These are phyloP conservation scores for Zoanthus sociatus DNA, from an alignment of 92 coral and sea anemone species.

Conservation along the genomic window DNA sequence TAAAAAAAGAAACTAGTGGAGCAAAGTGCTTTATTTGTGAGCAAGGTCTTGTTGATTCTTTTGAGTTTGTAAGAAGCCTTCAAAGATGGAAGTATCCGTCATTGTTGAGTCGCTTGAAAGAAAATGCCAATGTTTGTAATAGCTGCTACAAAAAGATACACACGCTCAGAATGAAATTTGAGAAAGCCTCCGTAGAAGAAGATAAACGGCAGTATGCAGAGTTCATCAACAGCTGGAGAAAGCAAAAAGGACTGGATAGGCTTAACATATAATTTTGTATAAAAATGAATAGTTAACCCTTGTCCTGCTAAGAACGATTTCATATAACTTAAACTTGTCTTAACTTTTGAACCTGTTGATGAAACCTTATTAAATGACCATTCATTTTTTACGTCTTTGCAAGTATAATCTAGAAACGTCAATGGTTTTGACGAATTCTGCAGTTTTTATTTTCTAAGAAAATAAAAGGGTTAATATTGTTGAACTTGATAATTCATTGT, in stretches of 20 bases:
- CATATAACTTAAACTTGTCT: no score
- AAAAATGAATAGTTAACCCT: no score
- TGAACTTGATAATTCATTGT: no score
- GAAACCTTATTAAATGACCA: no score
- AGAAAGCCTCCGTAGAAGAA: slow-evolving; percentile 67
- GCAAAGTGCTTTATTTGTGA: slow-evolving; percentile 78
- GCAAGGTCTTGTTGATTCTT: slow-evolving; percentile 40
- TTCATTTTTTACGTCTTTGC: no score
- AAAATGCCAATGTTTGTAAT: slow-evolving; percentile 57
- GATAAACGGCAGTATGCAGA: slow-evolving; percentile 73
- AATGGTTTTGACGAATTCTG: no score
- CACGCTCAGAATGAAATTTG: slow-evolving; percentile 75
- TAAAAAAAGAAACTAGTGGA: slow-evolving; percentile 17
- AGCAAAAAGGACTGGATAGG: slow-evolving; percentile 78
- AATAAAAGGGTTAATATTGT: no score
- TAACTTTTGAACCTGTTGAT: no score
- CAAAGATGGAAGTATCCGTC: slow-evolving; percentile 71
- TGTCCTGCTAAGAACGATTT: no score
- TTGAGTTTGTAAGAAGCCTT: slow-evolving; percentile 61
- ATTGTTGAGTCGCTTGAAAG: slow-evolving; percentile 69
- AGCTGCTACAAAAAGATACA: slow-evolving; percentile 72
- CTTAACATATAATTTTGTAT: slow-evolving; percentile 45
- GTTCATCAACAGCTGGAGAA: slow-evolving; percentile 84
- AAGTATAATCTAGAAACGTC: no score
- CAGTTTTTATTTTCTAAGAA: no score